Percentiles rank a stretch among this genome's conserved stretches.
Conservation (phyloP, 2,888 invertebrate genomes). For the Aromia moschata region DNA sequence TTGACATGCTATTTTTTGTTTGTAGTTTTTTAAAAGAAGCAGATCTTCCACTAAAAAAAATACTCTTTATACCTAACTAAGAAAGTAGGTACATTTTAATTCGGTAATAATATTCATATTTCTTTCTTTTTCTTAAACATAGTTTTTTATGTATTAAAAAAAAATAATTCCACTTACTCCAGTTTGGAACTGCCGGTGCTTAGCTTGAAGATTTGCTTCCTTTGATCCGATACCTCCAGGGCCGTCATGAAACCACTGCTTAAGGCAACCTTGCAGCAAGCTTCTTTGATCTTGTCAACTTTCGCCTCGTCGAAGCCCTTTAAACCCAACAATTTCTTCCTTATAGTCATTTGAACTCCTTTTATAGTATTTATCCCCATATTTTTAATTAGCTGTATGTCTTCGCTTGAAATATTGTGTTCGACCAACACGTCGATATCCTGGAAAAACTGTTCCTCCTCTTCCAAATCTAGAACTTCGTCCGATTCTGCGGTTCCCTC, state of each 20-base stretch:
- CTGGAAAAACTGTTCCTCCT: slow-evolving; percentile 77
- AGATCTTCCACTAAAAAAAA: no score
- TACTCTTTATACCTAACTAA: no score
- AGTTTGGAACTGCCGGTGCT: slow-evolving; percentile 73
- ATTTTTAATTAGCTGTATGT: slow-evolving; percentile 79
- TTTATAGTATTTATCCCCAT: slow-evolving; percentile 83
- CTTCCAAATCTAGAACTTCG: slow-evolving; percentile 64
- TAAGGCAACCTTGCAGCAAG: slow-evolving; percentile 71
- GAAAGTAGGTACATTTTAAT: no score
- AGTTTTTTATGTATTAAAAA: no score
- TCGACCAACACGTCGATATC: slow-evolving; percentile 75
- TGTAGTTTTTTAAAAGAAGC: no score
- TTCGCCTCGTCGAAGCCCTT: slow-evolving; percentile 78
- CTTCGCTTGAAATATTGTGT: slow-evolving; percentile 74
- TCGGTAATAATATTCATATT: no score
- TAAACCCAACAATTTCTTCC: slow-evolving; percentile 74
- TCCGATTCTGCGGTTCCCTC: slow-evolving; percentile 40
- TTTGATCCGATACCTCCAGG: slow-evolving; percentile 75
- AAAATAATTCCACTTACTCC: no score
- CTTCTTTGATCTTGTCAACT: slow-evolving; percentile 83
- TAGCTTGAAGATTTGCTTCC: slow-evolving; percentile 78
- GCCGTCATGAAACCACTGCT: slow-evolving; percentile 77
- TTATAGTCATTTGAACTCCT: slow-evolving; percentile 83
- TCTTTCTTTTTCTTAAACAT: no score
- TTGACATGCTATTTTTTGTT: no score